A percentile compares a stretch with the other conserved stretches of the same genome.
Conservation (phyloP, 2,113 vertebrate species). For the Pontoporia blainvillei region DNA sequence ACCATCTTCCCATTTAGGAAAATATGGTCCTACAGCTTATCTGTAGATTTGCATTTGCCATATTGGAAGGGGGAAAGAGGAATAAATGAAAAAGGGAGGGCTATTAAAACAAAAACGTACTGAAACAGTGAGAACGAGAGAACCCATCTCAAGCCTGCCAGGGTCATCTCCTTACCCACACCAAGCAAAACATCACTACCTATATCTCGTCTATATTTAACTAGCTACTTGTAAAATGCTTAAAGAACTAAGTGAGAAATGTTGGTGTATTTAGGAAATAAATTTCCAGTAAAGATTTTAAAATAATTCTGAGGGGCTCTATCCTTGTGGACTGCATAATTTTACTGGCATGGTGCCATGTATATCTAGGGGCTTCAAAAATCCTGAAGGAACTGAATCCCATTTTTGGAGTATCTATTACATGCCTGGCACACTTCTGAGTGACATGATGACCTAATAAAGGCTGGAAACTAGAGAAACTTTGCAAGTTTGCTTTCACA, state of each 20-base stretch:
- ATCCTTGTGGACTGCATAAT: not conserved
- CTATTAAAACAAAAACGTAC: not conserved
- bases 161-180: not conserved
- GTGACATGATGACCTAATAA: not conserved
- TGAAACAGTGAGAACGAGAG: not conserved
- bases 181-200: not conserved
- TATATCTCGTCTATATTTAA: not conserved
- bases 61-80: not conserved
- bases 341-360: not conserved
- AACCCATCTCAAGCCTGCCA: not conserved
- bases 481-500: not conserved
- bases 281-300: not conserved
- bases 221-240: not conserved
- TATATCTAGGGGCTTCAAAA: not conserved
- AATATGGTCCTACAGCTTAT: not conserved
- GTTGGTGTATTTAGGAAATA: not conserved
- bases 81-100: not conserved
- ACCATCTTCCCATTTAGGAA: not conserved
- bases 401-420: not conserved
- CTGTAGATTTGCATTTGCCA: not conserved
- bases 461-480: not conserved
- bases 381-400: not conserved
- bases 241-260: not conserved
- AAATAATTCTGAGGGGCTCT: not conserved
- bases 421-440: not conserved